These are phyloP conservation scores for Myopa tessellatipennis DNA, from an alignment of 2,888 invertebrate genomes.

Conservation along the genomic window DNA sequence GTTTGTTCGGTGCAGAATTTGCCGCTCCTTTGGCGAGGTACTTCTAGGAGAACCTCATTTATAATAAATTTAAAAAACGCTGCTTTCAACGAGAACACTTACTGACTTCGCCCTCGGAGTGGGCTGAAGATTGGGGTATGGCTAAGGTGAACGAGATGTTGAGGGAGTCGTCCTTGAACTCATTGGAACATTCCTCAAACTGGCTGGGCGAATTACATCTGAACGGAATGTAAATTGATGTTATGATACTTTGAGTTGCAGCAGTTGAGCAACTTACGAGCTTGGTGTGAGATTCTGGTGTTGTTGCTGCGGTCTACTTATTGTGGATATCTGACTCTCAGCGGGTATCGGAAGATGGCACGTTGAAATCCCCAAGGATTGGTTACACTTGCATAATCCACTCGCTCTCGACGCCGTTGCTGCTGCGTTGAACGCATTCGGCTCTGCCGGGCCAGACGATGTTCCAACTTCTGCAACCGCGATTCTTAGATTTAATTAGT, in stretches of 20 bases:
- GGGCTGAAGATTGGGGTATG: slow-evolving; percentile 52
- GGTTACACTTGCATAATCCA: slow-evolving; percentile 46
- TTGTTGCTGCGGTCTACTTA: slow-evolving; percentile 49
- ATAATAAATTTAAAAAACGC: not conserved
- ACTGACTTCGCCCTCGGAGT: slow-evolving; percentile 50
- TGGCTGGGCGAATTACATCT: slow-evolving; percentile 56
- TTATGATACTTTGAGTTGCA: too few relatives aligned
- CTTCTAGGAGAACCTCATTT: slow-evolving; percentile 8
- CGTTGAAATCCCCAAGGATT: slow-evolving; percentile 62
- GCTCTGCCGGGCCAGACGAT: slow-evolving; percentile 55
- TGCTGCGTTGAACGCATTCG: slow-evolving; percentile 28
- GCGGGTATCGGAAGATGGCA: slow-evolving; percentile 60
- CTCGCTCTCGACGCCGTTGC: slow-evolving; percentile 44
- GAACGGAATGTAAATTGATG: not conserved
- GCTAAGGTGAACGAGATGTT: slow-evolving; percentile 67
- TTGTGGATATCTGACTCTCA: slow-evolving; percentile 62
- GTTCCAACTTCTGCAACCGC: slow-evolving; percentile 67
- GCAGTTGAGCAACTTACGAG: slow-evolving; percentile 8
- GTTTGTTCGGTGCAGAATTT: slow-evolving; percentile 64
- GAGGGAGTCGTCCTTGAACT: slow-evolving; percentile 65
- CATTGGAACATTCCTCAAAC: slow-evolving; percentile 65
- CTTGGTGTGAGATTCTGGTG: slow-evolving; percentile 43
- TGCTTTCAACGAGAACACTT: slow-evolving; percentile 35
- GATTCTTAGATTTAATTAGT: slow-evolving; percentile 62
- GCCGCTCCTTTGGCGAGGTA: slow-evolving; percentile 52